Evolutionary conservation across 2,797 vertebrate genomes (phyloP), one percentile per base, ranked within the genome.

Genomic region (Parambassis ranga): DNA sequence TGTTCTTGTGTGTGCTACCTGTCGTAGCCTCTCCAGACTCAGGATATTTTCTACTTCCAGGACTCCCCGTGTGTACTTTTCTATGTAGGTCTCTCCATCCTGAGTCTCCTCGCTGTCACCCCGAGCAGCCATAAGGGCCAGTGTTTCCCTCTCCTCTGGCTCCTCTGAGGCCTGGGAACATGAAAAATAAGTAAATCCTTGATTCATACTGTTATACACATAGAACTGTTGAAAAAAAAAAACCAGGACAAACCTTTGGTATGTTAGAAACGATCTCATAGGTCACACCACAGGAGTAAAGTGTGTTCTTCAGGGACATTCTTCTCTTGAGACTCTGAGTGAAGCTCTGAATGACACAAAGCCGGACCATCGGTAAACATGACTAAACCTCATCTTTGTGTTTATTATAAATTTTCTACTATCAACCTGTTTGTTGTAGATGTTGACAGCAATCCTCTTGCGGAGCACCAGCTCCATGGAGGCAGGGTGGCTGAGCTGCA

Each of bases 241-340:
- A n/a, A n/a, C n/a, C n/a, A n/a, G n/a, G n/a, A n/a, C n/a, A n/a
- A n/a, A 98, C 98, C 97, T 99, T 99, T 83, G 98, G 98, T 92
- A 99, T 94, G 84, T 99, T 99, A 75, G 97, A 98, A 32, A 99
- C 97, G 22, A 99, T 98, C 89, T 99, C 96, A 75, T 99, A 99
- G 32, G 92, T 95, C 55, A 99, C 95, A 50, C 96, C 95, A 49
- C 96, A 97, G 77, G 94, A 94, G 83, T 96, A 93, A 67, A 96
- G 90, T 7, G 94, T 88, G 75, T 97, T 97, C 89, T 96, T 98
- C 65, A 96, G 68, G 10, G 97, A 98, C 94, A 99, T 99, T 84
- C 95, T 93, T 81, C 96, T 95, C 89, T 98, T 99, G 72, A 99
- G 91, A 84, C 96, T 98, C 91, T 99, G 98, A 7, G 97, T 98